A percentile compares a stretch with the other conserved stretches of the same genome.
phyloP scores from a whole-genome alignment of 2,113 vertebrate genomes.

The Chaetodon trifascialis region DNA sequence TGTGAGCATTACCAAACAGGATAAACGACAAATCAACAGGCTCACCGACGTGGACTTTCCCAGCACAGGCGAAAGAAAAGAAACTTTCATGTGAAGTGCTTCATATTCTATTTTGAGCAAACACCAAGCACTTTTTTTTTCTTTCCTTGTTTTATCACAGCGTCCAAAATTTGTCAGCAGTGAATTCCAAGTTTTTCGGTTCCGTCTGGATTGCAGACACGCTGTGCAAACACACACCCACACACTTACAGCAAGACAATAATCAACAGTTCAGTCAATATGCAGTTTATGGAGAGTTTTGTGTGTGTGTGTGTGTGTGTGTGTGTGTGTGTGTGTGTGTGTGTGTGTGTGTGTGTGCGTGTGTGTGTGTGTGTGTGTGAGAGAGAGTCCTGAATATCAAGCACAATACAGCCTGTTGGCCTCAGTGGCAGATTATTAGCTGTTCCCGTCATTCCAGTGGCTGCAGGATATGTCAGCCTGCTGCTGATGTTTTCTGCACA shows the following conservation, averaged over 20 bases:
- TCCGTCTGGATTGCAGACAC: slow-evolving; percentile 39
- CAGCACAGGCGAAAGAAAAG: not conserved
- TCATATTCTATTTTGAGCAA: slow-evolving; percentile 3
- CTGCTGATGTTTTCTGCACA: slow-evolving; percentile 36
- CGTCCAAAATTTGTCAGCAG: slow-evolving; percentile 33
- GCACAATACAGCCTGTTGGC: slow-evolving; percentile 29
- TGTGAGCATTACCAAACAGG: slow-evolving; percentile 42
- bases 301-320: not conserved
- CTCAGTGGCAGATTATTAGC: slow-evolving; percentile 41
- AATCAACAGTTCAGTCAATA: slow-evolving; percentile 33
- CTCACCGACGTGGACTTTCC: slow-evolving; percentile 36
- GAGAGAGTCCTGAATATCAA: slow-evolving; percentile 20
- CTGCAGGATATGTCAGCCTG: slow-evolving; percentile 1
- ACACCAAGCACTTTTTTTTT: not conserved
- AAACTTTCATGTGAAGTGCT: not conserved
- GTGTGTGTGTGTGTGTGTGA: not conserved
- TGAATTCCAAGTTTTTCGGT: not conserved
- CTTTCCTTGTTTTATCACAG: slow-evolving; percentile 20
- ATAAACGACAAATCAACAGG: slow-evolving; percentile 58
- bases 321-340: not conserved
- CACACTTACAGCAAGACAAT: slow-evolving; percentile 24
- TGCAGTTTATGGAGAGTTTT: slow-evolving; percentile 16
- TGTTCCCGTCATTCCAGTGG: slow-evolving; percentile 25
- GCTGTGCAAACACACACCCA: slow-evolving; percentile 31
- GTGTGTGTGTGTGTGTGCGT: not conserved